These are phyloP conservation scores for Phrynocephalus forsythii DNA, from an alignment of 2,797 vertebrate species.

Conservation along the genomic window DNA sequence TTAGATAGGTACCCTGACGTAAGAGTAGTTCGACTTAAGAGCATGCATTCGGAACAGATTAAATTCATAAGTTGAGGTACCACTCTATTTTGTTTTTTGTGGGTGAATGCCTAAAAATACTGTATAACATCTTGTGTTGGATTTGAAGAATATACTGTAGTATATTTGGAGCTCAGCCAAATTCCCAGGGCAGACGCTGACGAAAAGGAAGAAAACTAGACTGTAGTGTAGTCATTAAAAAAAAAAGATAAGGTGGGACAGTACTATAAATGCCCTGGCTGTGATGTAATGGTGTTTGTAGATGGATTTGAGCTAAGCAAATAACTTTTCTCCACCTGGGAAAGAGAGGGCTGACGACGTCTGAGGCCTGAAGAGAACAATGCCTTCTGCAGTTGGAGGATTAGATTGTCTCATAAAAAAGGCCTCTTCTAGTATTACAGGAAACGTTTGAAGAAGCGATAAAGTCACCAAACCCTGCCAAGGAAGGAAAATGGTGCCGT, in stretches of 20 bases:
- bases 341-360: not conserved
- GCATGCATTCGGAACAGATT: no score
- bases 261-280: not conserved
- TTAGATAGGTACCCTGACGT: no score
- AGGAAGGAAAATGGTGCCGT: not conserved
- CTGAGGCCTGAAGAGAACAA: not conserved
- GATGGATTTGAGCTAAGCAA: not conserved
- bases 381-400: not conserved
- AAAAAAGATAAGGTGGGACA: not conserved
- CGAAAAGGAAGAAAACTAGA: no score
- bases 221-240: no score
- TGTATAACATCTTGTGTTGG: no score
- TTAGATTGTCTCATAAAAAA: not conserved
- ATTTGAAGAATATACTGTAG: no score
- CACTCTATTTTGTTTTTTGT: no score
- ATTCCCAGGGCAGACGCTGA: no score
- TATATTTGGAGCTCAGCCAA: no score
- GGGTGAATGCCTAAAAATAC: no score
- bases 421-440: not conserved
- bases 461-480: not conserved
- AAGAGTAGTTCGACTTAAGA: no score
- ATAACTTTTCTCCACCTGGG: not conserved
- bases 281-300: not conserved
- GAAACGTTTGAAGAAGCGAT: not conserved
- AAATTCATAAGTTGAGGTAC: no score